phyloP scores from a whole-genome alignment of 53 echinoderm and acorn worm species.

The Apostichopus leukothele region DNA sequence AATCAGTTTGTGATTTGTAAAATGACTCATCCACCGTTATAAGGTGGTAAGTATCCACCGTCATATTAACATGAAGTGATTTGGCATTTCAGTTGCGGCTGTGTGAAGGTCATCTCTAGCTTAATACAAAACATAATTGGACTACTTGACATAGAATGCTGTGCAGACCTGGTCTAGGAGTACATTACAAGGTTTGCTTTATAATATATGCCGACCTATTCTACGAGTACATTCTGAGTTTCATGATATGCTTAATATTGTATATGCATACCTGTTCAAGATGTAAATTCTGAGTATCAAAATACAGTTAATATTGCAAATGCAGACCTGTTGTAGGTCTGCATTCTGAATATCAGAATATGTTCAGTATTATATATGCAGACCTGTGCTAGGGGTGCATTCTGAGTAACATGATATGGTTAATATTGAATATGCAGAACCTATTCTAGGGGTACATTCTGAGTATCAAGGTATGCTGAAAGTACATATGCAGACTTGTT shows the following conservation, averaged over 20 bases:
- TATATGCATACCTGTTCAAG: conserved; percentile 68
- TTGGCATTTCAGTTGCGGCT: too few species aligned
- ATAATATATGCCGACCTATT: not conserved
- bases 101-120: too few species aligned
- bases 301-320: too few species aligned
- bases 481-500: not conserved
- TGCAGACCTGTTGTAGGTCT: not conserved
- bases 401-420: not conserved
- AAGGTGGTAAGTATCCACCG: too few species aligned
- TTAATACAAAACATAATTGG: too few species aligned
- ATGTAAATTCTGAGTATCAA: not conserved
- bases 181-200: not conserved
- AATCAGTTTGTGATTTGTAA: too few species aligned
- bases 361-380: not conserved
- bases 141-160: too few species aligned
- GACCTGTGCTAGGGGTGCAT: conserved; percentile 63
- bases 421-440: not conserved
- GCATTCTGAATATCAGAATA: conserved; percentile 76
- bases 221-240: conserved; percentile 12
- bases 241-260: not conserved
- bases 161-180: conserved; percentile 61
- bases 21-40: too few species aligned
- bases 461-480: not conserved
- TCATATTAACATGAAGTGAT: too few species aligned
- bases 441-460: not conserved